These are phyloP conservation scores for Cisticola juncidis DNA, from an alignment of 2,113 vertebrate species.

Conservation along the genomic window DNA sequence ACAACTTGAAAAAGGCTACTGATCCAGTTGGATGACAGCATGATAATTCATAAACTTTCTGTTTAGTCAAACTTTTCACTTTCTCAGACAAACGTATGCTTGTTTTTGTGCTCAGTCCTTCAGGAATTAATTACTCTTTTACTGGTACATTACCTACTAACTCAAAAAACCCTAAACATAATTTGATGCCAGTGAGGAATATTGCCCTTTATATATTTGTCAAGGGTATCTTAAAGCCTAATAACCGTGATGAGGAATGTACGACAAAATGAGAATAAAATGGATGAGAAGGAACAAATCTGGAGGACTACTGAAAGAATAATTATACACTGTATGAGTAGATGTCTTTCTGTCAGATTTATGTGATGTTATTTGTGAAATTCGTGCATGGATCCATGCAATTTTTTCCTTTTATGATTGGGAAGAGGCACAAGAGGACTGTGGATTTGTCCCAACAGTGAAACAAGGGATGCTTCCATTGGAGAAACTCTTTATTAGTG, in stretches of 20 bases:
- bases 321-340: neutral
- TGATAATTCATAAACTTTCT: constrained; percentile 5
- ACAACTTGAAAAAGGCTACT: neutral
- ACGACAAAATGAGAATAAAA: neutral
- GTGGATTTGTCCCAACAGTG: neutral
- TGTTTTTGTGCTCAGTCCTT: constrained; percentile 5
- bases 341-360: neutral
- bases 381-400: neutral
- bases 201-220: constrained; percentile 38
- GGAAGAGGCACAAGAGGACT: neutral
- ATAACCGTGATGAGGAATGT: neutral
- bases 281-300: neutral
- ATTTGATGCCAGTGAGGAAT: neutral
- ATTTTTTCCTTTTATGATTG: neutral
- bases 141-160: constrained; percentile 28
- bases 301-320: neutral
- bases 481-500: neutral
- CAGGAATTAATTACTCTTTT: constrained; percentile 35
- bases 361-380: neutral
- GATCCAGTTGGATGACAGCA: neutral
- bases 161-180: neutral
- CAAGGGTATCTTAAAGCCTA: constrained; percentile 31
- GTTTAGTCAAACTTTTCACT: constrained; percentile 25
- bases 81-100: neutral
- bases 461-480: neutral